phyloP scores from a whole-genome alignment of 2,888 invertebrate genomes.

The Caprella mutica region DNA sequence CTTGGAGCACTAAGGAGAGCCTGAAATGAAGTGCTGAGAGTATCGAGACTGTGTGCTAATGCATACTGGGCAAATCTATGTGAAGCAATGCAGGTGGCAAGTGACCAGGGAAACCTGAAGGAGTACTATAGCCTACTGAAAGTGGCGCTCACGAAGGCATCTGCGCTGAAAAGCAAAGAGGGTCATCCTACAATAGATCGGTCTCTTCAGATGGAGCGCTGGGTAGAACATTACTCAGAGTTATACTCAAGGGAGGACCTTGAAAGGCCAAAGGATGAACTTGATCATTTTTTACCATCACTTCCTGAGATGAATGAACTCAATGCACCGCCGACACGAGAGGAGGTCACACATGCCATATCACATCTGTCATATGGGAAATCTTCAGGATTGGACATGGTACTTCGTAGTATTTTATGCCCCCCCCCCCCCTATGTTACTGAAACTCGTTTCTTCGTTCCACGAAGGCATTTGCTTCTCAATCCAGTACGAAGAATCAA shows the following conservation, averaged over 20 bases:
- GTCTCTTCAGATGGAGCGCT: constrained; percentile 2
- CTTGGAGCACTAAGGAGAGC: no score
- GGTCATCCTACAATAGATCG: constrained; percentile 4
- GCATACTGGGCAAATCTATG: no score
- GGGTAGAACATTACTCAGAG: constrained; percentile 10
- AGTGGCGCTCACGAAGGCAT: no score
- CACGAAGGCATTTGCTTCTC: no score
- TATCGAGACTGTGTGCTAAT: no score
- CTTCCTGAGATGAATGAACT: constrained; percentile 1
- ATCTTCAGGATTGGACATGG: background rate
- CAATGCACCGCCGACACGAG: background rate
- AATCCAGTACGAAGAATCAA: no score
- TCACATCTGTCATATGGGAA: background rate
- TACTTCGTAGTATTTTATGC: background rate
- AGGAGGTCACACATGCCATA: constrained; percentile 1
- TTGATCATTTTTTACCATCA: background rate
- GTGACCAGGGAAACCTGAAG: no score
- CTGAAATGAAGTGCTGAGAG: no score
- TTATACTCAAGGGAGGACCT: background rate
- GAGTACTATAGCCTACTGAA: no score
- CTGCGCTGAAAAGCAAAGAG: no score
- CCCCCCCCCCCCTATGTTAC: background rate
- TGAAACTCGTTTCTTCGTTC: no score
- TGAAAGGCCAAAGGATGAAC: background rate
- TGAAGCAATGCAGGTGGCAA: no score